A percentile compares a stretch with the other conserved stretches of the same genome.
Evolutionary conservation across 1,140 invertebrate genomes (phyloP).

Genomic region (Atta texana): DNA sequence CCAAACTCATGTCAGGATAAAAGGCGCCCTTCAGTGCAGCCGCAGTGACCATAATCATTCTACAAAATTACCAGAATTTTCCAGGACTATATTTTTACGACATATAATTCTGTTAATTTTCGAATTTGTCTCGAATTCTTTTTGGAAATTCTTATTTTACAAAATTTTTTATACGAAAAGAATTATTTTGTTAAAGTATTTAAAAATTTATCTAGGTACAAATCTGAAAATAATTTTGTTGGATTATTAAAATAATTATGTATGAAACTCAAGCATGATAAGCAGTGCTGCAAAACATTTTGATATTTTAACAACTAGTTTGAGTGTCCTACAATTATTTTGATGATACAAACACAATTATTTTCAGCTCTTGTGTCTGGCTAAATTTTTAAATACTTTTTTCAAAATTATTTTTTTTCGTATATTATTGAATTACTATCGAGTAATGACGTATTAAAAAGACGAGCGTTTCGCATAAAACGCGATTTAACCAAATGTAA

Average conservation of each 20-base stretch:
- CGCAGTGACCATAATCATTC: conserved; percentile 67
- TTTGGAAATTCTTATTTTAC: background rate
- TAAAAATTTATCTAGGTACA: too few species aligned
- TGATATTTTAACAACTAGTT: too few species aligned
- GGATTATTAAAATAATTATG: too few species aligned
- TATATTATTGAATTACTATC: background rate
- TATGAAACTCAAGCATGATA: too few species aligned
- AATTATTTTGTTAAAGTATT: too few species aligned
- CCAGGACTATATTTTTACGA: background rate
- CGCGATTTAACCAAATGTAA: background rate
- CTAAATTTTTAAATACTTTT: too few species aligned
- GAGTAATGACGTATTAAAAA: background rate
- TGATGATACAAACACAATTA: too few species aligned
- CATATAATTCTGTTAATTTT: background rate
- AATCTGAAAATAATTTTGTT: too few species aligned
- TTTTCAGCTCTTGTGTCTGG: too few species aligned
- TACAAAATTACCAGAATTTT: conserved; percentile 67
- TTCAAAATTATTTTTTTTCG: too few species aligned
- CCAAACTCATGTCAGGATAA: conserved; percentile 41
- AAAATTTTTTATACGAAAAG: background rate
- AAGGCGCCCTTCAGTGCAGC: conserved; percentile 55
- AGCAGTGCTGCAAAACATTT: too few species aligned
- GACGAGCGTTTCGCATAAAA: background rate
- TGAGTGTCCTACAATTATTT: too few species aligned
- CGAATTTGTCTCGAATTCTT: background rate